These are phyloP conservation scores for Sebastes wilsoni DNA, from an alignment of 2,797 vertebrate genomes.

Conservation along the genomic window DNA sequence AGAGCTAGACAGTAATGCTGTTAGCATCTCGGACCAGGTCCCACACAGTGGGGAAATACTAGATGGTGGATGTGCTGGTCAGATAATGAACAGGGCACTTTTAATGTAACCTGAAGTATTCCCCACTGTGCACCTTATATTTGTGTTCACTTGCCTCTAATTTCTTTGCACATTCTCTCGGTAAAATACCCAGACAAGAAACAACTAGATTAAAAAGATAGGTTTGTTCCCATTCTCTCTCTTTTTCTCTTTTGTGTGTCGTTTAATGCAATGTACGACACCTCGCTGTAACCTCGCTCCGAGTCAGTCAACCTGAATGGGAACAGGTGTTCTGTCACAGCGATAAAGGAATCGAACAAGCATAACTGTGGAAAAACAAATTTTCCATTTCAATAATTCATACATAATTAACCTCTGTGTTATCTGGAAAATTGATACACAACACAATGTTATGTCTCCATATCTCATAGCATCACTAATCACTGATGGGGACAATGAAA, in stretches of 20 bases:
- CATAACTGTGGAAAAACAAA: conserved; percentile 52
- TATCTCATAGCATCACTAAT: not conserved
- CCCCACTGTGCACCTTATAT: not conserved
- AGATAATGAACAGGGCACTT: not conserved
- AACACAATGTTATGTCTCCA: not conserved
- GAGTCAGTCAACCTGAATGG: conserved; percentile 17
- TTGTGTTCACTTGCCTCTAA: not conserved
- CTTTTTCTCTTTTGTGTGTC: not conserved
- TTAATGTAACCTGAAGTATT: not conserved
- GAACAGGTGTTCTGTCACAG: conserved; percentile 48
- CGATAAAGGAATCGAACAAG: conserved; percentile 55
- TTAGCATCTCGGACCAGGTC: not conserved
- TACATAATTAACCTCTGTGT: conserved; percentile 40
- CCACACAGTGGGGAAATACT: not conserved
- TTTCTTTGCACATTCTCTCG: not conserved
- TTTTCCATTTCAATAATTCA: conserved; percentile 55
- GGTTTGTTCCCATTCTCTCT: not conserved
- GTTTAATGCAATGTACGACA: not conserved
- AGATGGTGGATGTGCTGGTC: not conserved
- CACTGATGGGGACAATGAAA: conserved; percentile 25
- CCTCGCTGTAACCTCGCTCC: conserved; percentile 9
- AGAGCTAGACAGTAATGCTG: not conserved
- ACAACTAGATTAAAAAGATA: not conserved
- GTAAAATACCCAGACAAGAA: not conserved
- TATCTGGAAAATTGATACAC: conserved; percentile 34